phyloP scores from a whole-genome alignment of 2,113 vertebrate genomes.

The Seriola aureovittata region DNA sequence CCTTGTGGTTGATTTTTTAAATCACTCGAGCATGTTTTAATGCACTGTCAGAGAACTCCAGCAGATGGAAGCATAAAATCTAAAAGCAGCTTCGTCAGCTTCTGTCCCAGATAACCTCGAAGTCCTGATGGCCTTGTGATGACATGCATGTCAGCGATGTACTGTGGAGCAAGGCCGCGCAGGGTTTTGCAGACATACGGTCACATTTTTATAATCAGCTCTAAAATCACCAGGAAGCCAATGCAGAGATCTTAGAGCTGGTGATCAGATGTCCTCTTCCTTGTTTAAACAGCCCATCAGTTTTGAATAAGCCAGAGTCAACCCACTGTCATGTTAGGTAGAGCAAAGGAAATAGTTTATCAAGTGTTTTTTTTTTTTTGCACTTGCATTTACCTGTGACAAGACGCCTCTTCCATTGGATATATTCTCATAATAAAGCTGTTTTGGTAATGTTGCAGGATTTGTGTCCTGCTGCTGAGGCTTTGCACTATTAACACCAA shows the following conservation, averaged over 20 bases:
- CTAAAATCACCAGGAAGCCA: neutral
- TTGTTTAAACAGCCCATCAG: neutral
- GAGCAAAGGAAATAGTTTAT: neutral
- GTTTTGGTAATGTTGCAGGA: neutral
- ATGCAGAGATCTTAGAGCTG: neutral
- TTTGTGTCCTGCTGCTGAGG: neutral
- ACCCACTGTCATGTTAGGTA: neutral
- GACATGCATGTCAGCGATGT: neutral
- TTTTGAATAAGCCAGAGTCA: constrained; percentile 21
- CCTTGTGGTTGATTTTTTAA: no score
- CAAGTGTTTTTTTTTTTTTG: neutral
- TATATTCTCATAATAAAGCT: neutral
- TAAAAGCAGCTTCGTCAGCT: neutral
- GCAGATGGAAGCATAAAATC: no score
- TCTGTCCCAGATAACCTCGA: neutral
- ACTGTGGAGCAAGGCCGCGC: neutral
- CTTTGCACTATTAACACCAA: neutral
- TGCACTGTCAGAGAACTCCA: no score
- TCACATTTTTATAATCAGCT: neutral
- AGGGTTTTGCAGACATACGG: neutral
- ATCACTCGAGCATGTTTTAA: no score
- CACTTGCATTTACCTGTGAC: neutral
- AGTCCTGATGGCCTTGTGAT: neutral
- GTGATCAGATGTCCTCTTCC: neutral
- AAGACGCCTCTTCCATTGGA: neutral